phyloP scores from a whole-genome alignment of 2,888 invertebrate genomes.

The Thyatira batis region DNA sequence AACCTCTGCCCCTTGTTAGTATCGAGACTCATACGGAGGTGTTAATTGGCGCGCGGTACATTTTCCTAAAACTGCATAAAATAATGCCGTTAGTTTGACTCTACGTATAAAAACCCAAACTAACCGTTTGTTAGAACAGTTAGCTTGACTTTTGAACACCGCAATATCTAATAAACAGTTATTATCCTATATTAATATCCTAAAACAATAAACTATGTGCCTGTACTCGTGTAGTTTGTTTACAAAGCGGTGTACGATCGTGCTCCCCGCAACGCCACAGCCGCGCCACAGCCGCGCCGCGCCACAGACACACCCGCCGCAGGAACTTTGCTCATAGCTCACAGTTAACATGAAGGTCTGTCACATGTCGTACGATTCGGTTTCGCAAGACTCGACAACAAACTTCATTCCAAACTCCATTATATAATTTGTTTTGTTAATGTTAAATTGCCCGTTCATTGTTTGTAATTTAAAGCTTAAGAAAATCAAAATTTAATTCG shows the following conservation, averaged over 20 bases:
- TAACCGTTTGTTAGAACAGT: too few species aligned
- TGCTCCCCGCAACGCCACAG: neutral
- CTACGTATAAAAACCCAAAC: too few species aligned
- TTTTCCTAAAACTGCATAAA: too few species aligned
- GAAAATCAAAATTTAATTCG: neutral
- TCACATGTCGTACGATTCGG: neutral
- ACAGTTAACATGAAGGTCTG: neutral
- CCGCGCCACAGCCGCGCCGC: neutral
- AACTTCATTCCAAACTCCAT: neutral
- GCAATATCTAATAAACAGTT: too few species aligned
- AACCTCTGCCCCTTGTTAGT: neutral
- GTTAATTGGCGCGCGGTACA: neutral
- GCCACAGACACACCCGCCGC: neutral
- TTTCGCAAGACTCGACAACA: neutral
- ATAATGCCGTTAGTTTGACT: too few species aligned
- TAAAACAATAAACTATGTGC: too few species aligned
- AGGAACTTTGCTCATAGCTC: neutral
- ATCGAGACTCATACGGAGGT: neutral
- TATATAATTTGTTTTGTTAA: neutral
- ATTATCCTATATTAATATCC: too few species aligned
- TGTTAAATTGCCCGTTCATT: neutral
- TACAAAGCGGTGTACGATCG: neutral
- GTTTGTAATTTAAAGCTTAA: neutral
- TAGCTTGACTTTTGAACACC: too few species aligned
- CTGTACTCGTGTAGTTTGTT: neutral